Conservation (phyloP, 1,140 invertebrate species). For the Pentalonia nigronervosa region DNA sequence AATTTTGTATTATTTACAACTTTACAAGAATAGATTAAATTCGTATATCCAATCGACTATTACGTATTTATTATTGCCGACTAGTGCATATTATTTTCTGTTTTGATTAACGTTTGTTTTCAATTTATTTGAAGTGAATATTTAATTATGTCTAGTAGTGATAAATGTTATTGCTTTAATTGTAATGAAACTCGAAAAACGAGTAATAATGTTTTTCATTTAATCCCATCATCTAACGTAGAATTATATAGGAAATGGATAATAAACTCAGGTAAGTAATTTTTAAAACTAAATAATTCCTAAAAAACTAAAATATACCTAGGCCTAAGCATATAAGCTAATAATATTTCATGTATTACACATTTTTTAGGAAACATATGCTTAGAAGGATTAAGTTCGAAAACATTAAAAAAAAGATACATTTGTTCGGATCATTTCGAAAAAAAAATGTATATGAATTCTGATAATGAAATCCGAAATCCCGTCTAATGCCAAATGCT, state of each 20-base stretch:
- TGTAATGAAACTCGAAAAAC: neutral
- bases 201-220: slow-evolving; percentile 7
- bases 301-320: neutral
- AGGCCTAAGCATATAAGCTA: neutral
- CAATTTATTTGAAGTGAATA: too few species aligned
- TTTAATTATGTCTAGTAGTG: neutral
- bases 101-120: too few species aligned
- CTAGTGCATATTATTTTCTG: too few species aligned
- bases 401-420: neutral
- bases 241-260: neutral
- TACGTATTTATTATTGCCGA: too few species aligned
- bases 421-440: neutral
- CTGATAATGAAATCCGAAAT: neutral
- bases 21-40: too few species aligned
- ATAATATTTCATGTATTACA: neutral
- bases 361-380: neutral
- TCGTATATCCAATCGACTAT: too few species aligned
- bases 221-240: neutral
- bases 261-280: neutral
- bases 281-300: neutral
- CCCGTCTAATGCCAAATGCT: neutral
- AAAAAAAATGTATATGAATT: slow-evolving; percentile 2
- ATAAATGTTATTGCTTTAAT: neutral
- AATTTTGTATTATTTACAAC: too few species aligned
- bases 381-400: neutral